Conservation (phyloP, 2,888 invertebrate species). For the Nymphalis c-album region DNA sequence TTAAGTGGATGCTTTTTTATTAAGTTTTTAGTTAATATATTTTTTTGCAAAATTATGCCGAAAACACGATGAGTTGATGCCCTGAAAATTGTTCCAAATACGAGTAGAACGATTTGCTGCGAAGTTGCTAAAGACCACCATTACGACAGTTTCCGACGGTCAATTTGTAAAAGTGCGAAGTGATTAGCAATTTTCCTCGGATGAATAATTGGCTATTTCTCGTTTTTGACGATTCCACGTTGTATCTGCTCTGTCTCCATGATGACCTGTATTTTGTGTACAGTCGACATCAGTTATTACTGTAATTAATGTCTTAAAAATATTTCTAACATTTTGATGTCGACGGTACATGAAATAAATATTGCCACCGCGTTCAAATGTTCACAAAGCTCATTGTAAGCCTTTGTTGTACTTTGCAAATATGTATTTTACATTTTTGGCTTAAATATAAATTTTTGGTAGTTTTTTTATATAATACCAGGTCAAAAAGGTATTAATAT, state of each 20-base stretch:
- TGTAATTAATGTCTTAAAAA: neutral
- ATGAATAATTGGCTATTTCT: constrained; percentile 11
- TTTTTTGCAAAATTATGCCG: neutral
- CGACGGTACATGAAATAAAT: constrained; percentile 2
- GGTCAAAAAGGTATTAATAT: too few relatives aligned
- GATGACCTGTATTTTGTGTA: constrained; percentile 2
- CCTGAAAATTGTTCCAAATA: constrained; percentile 2
- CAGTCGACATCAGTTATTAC: neutral
- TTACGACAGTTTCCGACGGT: constrained; percentile 14
- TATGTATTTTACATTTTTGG: neutral
- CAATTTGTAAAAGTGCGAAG: constrained; percentile 23
- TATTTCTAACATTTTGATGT: neutral
- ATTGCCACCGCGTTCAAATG: constrained; percentile 6
- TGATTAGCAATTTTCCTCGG: constrained; percentile 20
- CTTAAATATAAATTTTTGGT: neutral
- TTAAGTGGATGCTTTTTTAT: neutral
- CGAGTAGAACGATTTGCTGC: constrained; percentile 11
- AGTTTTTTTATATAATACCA: too few relatives aligned
- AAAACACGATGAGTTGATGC: neutral
- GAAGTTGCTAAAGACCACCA: constrained; percentile 16
- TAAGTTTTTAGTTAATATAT: neutral
- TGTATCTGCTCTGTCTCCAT: neutral
- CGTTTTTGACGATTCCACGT: neutral
- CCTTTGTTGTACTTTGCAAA: neutral
- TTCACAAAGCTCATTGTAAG: constrained; percentile 7